These are phyloP conservation scores for Nestor notabilis DNA, from an alignment of 2,113 vertebrate genomes.

Conservation along the genomic window DNA sequence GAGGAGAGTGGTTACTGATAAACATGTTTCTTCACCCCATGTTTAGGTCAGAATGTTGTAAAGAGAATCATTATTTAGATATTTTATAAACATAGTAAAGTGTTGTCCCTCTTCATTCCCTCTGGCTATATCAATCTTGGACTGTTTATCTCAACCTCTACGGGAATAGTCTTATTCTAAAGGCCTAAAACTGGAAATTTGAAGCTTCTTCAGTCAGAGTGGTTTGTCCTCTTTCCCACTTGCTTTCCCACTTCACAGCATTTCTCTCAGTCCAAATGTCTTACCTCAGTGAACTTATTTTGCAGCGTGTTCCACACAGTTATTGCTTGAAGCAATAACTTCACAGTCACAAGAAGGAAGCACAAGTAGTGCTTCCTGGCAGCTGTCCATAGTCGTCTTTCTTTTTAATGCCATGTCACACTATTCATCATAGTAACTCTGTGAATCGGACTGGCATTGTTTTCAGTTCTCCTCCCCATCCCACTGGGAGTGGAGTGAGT, in stretches of 20 bases:
- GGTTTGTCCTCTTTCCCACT: not conserved
- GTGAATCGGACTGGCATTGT: not conserved
- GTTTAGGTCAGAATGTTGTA: not conserved
- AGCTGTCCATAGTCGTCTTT: not conserved
- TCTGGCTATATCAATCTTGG: not conserved
- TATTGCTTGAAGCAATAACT: not conserved
- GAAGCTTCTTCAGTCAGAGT: not conserved
- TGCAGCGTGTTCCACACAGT: not conserved
- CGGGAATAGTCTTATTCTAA: not conserved
- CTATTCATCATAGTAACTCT: not conserved
- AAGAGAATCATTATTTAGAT: not conserved
- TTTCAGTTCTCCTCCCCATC: not conserved
- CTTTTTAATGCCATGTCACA: not conserved
- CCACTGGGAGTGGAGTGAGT: not conserved
- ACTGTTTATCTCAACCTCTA: not conserved
- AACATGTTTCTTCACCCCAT: not conserved
- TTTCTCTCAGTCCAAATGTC: not conserved
- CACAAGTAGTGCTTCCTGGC: not conserved
- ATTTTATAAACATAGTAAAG: not conserved
- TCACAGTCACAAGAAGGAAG: not conserved
- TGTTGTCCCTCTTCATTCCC: not conserved
- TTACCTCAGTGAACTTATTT: not conserved
- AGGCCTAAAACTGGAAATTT: not conserved
- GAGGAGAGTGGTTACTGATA: accelerated
- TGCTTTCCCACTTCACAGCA: not conserved